Conservation (phyloP, 1,140 invertebrate species). For the Lasioglossum baleicum region DNA sequence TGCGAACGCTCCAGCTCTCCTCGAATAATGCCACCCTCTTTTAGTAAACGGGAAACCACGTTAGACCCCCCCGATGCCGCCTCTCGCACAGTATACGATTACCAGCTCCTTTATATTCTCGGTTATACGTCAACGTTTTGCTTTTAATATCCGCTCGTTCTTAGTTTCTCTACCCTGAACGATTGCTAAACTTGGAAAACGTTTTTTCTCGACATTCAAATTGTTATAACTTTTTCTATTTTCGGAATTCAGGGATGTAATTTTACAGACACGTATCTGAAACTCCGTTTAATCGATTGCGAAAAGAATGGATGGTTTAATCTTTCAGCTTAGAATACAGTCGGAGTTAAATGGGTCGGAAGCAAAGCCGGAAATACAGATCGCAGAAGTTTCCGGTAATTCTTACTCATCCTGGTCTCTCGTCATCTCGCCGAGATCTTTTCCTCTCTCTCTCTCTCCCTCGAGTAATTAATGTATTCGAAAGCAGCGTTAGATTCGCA, state of each 20-base stretch:
- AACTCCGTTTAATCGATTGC: too few relatives aligned
- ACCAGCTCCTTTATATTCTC: not conserved
- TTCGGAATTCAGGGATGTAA: too few relatives aligned
- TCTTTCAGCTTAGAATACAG: too few relatives aligned
- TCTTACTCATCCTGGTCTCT: conserved; percentile 11
- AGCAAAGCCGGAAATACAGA: conserved; percentile 1
- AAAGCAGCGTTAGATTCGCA: conserved; percentile 24
- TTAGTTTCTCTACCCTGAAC: too few relatives aligned
- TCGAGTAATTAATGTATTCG: conserved; percentile 52
- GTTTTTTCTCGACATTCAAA: too few relatives aligned
- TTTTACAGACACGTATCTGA: too few relatives aligned
- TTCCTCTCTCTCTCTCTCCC: not conserved
- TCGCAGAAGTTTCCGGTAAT: conserved; percentile 30
- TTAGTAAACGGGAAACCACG: conserved; percentile 34
- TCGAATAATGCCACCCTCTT: conserved; percentile 33
- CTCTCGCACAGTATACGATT: not conserved
- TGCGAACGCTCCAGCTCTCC: conserved; percentile 31
- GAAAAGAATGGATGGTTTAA: too few relatives aligned
- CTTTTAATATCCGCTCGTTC: not conserved
- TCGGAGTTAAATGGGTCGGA: not conserved
- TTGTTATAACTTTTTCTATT: too few relatives aligned
- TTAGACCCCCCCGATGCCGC: not conserved
- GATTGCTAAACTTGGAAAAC: too few relatives aligned
- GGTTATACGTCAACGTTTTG: not conserved
- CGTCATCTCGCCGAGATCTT: not conserved